Percentiles rank a stretch among this genome's conserved stretches.
phyloP scores from a whole-genome alignment of 2,888 invertebrate species.

The Pocota personata region DNA sequence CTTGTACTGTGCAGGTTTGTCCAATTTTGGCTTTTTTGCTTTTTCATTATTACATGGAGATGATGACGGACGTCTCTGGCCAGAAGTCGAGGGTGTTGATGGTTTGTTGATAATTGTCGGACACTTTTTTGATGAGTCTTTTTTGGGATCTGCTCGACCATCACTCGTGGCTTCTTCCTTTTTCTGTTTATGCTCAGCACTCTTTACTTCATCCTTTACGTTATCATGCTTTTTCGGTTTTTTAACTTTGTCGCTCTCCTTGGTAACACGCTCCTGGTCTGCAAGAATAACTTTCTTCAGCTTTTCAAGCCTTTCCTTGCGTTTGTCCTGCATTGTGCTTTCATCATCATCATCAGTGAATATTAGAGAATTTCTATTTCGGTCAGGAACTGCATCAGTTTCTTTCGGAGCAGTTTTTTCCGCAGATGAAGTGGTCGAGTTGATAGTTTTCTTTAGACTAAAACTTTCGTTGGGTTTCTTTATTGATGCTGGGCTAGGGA shows the following conservation, averaged over 20 bases:
- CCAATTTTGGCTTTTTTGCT: constrained; percentile 78
- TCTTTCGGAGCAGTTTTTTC: constrained; percentile 12
- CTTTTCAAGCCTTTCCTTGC: constrained; percentile 81
- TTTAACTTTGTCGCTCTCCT: constrained; percentile 75
- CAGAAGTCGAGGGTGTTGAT: constrained; percentile 8
- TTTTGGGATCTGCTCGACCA: not conserved
- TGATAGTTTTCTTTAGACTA: not conserved
- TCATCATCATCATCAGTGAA: constrained; percentile 83
- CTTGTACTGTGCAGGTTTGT: constrained; percentile 78
- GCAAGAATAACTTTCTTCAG: constrained; percentile 81
- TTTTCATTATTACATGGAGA: constrained; percentile 73
- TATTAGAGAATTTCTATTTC: constrained; percentile 82
- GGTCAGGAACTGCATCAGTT: constrained; percentile 72
- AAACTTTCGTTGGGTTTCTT: constrained; percentile 37
- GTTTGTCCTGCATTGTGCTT: constrained; percentile 80
- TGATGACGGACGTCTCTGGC: constrained; percentile 59
- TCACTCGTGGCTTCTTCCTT: not conserved
- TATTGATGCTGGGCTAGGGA: constrained; percentile 14
- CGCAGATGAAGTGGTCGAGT: not conserved
- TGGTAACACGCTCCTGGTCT: constrained; percentile 77
- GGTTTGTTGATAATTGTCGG: not conserved
- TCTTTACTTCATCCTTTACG: not conserved
- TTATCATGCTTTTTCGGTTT: constrained; percentile 29
- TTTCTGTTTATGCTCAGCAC: not conserved
- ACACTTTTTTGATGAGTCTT: not conserved